A percentile compares a stretch with the other conserved stretches of the same genome.
These are phyloP conservation scores for Gnatocerus cornutus DNA, from an alignment of 2,888 invertebrate species.

Conservation along the genomic window DNA sequence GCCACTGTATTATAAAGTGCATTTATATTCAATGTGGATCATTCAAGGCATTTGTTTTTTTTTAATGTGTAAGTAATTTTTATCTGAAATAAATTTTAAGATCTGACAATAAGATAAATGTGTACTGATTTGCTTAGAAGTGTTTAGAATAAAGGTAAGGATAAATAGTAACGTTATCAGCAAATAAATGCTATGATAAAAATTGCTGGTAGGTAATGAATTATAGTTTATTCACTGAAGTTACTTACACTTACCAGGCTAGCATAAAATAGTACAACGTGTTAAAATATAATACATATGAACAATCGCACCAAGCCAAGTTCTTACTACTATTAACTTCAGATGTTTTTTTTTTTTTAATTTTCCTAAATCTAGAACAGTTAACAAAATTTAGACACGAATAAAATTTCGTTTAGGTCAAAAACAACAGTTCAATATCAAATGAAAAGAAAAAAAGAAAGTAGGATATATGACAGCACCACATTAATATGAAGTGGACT, in stretches of 20 bases:
- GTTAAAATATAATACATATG: constrained; percentile 65
- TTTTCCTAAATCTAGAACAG: constrained; percentile 29
- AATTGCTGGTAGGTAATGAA: constrained; percentile 50
- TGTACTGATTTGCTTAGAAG: too few species aligned
- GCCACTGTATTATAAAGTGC: constrained; percentile 13
- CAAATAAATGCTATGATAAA: background rate
- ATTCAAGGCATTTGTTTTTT: background rate
- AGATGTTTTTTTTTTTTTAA: too few species aligned
- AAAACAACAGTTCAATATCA: constrained; percentile 29
- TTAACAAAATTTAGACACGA: constrained; percentile 39
- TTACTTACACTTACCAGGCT: constrained; percentile 66
- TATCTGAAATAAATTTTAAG: background rate
- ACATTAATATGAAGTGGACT: constrained; percentile 49
- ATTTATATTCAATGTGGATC: constrained; percentile 23
- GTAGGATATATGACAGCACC: constrained; percentile 49
- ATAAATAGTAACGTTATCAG: too few species aligned
- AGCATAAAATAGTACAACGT: constrained; percentile 63
- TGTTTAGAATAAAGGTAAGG: too few species aligned
- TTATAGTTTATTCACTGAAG: constrained; percentile 62
- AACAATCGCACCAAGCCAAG: constrained; percentile 63
- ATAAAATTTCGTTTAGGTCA: constrained; percentile 38
- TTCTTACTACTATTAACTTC: constrained; percentile 46
- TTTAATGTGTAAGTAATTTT: background rate
- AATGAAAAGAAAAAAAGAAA: constrained; percentile 35
- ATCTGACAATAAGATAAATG: background rate